These are phyloP conservation scores for Caerostris extrusa DNA, from an alignment of 1,140 invertebrate genomes.

Conservation along the genomic window DNA sequence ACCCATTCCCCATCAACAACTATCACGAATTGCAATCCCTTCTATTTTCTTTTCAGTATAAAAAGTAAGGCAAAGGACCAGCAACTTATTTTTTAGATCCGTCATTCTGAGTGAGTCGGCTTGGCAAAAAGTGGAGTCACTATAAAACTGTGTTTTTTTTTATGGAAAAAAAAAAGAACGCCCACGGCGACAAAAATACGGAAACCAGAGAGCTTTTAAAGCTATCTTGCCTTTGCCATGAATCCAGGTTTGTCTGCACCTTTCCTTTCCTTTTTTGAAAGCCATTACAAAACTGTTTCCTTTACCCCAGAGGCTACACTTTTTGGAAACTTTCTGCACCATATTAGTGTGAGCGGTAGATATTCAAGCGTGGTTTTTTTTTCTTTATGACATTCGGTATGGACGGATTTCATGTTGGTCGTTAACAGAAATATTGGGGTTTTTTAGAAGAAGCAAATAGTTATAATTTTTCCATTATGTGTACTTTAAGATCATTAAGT, in stretches of 20 bases:
- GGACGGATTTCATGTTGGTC: background rate
- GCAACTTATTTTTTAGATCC: background rate
- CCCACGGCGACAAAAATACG: background rate
- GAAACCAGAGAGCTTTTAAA: background rate
- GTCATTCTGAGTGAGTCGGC: background rate
- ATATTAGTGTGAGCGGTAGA: background rate
- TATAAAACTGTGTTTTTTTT: background rate
- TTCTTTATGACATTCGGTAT: background rate
- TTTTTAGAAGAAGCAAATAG: too few species aligned
- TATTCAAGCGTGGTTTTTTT: background rate
- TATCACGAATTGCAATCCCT: background rate
- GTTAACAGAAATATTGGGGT: too few species aligned
- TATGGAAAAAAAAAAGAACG: background rate
- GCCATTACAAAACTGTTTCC: conserved; percentile 6
- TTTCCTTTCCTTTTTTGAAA: background rate
- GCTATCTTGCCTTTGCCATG: background rate
- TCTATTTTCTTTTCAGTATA: too few species aligned
- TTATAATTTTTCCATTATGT: too few species aligned
- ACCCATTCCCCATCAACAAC: background rate
- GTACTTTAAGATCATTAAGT: too few species aligned
- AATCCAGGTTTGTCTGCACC: background rate
- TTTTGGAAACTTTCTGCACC: background rate
- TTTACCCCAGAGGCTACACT: background rate
- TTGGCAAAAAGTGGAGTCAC: background rate
- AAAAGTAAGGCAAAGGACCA: background rate